phyloP scores from a whole-genome alignment of 2,113 vertebrate species.

The Origma solitaria region DNA sequence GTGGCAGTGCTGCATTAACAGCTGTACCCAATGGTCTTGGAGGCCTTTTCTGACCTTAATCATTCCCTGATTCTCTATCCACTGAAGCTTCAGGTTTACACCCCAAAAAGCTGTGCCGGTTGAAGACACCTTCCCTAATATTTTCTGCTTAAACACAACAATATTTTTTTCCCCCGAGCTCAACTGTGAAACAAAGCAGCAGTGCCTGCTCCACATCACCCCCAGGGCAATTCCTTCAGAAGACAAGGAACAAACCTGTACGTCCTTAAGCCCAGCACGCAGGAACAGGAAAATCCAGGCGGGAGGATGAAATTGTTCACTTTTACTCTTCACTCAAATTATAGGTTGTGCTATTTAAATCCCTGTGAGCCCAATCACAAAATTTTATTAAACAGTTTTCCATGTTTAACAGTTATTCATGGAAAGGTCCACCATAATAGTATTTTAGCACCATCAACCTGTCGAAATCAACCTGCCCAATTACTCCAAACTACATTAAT shows the following conservation, averaged over 20 bases:
- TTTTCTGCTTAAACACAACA: not conserved
- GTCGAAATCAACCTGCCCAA: constrained; percentile 80
- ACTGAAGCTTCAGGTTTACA: not conserved
- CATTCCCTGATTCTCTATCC: not conserved
- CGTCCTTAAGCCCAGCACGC: not conserved
- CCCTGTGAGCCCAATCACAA: constrained; percentile 67
- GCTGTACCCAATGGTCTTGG: not conserved
- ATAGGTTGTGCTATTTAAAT: constrained; percentile 34
- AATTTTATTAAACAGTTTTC: constrained; percentile 67
- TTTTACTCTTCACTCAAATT: not conserved
- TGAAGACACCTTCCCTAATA: not conserved
- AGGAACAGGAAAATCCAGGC: not conserved
- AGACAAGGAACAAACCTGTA: not conserved
- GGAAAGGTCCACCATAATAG: constrained; percentile 71
- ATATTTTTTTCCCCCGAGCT: not conserved
- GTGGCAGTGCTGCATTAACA: not conserved
- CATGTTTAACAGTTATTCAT: constrained; percentile 64
- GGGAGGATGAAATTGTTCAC: not conserved
- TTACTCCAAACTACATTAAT: constrained; percentile 77
- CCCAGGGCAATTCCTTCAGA: not conserved
- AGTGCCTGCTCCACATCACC: not conserved
- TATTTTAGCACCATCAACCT: constrained; percentile 79
- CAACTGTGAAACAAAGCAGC: not conserved
- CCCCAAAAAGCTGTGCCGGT: not conserved
- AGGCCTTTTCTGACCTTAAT: not conserved